Percentiles rank a stretch among this genome's conserved stretches.
Conservation (phyloP, 2,888 invertebrate genomes). For the Globia sparganii region DNA sequence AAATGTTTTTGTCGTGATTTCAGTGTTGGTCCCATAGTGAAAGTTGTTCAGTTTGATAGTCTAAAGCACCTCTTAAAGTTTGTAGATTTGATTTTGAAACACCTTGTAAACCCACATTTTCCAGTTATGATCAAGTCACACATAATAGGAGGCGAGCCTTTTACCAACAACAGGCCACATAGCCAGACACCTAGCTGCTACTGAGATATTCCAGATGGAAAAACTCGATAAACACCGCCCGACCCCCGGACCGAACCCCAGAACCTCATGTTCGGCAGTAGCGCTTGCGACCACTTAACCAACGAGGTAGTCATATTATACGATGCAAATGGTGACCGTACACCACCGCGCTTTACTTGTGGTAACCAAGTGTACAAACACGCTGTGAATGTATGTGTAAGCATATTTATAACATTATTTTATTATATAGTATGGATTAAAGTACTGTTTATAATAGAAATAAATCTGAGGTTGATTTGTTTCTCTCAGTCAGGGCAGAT, state of each 20-base stretch:
- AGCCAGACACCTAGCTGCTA: not conserved
- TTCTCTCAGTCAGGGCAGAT: conserved; percentile 14
- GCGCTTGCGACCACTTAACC: not conserved
- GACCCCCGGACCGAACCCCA: not conserved
- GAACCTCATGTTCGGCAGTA: not conserved
- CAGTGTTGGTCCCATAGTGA: too few relatives aligned
- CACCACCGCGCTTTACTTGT: not conserved
- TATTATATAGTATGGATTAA: not conserved
- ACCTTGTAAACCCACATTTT: too few relatives aligned
- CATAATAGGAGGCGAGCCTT: not conserved
- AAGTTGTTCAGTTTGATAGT: too few relatives aligned
- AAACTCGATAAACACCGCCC: not conserved
- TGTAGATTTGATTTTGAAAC: too few relatives aligned
- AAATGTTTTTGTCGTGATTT: too few relatives aligned
- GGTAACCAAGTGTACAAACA: not conserved
- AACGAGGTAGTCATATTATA: not conserved
- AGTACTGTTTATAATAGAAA: not conserved
- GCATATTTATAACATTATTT: not conserved
- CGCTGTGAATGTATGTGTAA: not conserved
- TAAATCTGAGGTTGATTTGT: conserved; percentile 9
- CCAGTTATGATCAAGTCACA: not conserved
- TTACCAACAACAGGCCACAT: not conserved
- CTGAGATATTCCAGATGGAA: not conserved
- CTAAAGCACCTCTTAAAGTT: too few relatives aligned
- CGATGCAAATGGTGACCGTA: not conserved